Percentiles rank a stretch among this genome's conserved stretches.
phyloP scores from a whole-genome alignment of 2,113 vertebrate genomes.

The Xiphorhynchus elegans region DNA sequence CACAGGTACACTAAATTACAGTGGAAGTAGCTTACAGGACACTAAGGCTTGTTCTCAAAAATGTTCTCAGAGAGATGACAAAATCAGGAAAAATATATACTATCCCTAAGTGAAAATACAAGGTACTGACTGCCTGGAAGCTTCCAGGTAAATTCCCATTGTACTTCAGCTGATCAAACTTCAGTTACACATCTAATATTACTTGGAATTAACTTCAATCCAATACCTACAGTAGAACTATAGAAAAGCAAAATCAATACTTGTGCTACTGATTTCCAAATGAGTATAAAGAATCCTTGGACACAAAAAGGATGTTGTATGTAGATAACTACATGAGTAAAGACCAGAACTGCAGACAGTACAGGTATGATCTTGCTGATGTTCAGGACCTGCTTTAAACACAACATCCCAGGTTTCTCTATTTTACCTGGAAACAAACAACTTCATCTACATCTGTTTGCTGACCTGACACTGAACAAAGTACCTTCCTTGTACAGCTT shows the following conservation, averaged over 20 bases:
- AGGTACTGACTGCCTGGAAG: not conserved
- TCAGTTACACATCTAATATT: not conserved
- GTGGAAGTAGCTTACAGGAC: not conserved
- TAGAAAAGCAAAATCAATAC: not conserved
- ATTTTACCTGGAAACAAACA: not conserved
- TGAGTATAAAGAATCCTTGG: not conserved
- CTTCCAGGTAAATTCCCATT: not conserved
- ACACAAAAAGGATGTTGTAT: not conserved
- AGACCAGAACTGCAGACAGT: not conserved
- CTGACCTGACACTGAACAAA: not conserved
- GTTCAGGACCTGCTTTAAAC: not conserved
- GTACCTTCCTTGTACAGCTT: not conserved
- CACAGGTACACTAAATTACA: not conserved
- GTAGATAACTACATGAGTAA: not conserved
- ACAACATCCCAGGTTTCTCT: not conserved
- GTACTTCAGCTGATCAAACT: not conserved
- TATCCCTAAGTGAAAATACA: not conserved
- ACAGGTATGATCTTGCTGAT: not conserved
- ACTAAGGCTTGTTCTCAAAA: not conserved
- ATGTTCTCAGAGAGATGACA: not conserved
- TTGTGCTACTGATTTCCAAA: not conserved
- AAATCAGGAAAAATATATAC: not conserved
- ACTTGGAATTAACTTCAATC: not conserved
- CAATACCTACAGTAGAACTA: not conserved
- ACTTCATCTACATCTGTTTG: not conserved